phyloP scores from a whole-genome alignment of 37 sponge, comb jelly and placozoan species.

The Spongilla lacustris region DNA sequence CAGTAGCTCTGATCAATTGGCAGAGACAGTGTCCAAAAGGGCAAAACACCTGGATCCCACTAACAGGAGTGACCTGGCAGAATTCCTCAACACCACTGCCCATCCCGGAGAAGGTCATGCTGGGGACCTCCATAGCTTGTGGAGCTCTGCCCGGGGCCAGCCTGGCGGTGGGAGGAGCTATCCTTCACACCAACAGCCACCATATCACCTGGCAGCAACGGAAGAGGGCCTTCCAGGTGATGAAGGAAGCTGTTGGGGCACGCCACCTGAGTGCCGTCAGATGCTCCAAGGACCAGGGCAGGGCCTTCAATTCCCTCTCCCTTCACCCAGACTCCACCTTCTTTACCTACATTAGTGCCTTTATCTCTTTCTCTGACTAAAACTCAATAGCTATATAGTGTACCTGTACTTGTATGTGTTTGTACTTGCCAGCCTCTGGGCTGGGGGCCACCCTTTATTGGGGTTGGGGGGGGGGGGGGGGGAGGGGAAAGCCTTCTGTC shows the following conservation, averaged over 20 bases:
- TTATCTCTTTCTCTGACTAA: neutral
- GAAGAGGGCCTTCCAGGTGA: neutral
- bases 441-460: no score
- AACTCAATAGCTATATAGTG: no score
- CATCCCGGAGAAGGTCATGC: neutral
- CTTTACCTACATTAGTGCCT: neutral
- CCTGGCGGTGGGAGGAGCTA: neutral
- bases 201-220: neutral
- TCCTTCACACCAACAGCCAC: neutral
- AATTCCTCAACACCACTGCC: neutral
- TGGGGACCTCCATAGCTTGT: neutral
- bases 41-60: neutral
- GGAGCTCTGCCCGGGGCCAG: neutral
- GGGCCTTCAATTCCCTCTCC: neutral
- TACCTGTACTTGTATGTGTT: no score
- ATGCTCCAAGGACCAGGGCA: neutral
- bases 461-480: no score
- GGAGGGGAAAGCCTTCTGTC: no score
- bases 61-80: neutral
- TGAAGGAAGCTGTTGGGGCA: neutral
- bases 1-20: neutral
- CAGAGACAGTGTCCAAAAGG: neutral
- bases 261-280: neutral
- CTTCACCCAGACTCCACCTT: neutral
- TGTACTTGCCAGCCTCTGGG: no score